Percentiles rank a stretch among this genome's conserved stretches.
Evolutionary conservation across 2,888 invertebrate genomes (phyloP).

Genomic region (Drosophila heteroneura): DNA sequence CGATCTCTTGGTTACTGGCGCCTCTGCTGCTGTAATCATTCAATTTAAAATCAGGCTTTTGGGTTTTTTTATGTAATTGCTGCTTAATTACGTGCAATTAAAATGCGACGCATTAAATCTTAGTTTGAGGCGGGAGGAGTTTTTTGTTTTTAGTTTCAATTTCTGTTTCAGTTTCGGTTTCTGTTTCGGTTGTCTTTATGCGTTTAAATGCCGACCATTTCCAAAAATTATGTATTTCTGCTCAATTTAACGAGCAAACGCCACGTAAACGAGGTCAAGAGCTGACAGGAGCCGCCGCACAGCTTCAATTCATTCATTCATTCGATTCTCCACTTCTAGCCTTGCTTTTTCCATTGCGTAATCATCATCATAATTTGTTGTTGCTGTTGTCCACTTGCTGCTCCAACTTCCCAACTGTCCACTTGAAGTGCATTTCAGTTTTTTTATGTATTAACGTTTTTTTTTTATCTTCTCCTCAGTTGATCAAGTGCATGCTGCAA

Average conservation of each 20-base stretch:
- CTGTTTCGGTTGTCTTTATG: slow-evolving; percentile 7
- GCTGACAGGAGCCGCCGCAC: slow-evolving; percentile 53
- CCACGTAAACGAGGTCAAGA: slow-evolving; percentile 65
- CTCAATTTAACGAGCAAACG: slow-evolving; percentile 33
- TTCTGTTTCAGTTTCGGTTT: slow-evolving; percentile 5
- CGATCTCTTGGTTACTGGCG: slow-evolving; percentile 8
- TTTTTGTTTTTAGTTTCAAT: slow-evolving; percentile 4
- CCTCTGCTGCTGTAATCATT: slow-evolving; percentile 72
- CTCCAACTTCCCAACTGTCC: slow-evolving; percentile 57
- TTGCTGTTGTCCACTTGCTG: slow-evolving; percentile 62
- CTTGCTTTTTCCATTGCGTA: slow-evolving; percentile 62
- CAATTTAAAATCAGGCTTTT: slow-evolving; percentile 70
- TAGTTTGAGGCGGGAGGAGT: slow-evolving; percentile 38
- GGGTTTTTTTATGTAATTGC: slow-evolving; percentile 74
- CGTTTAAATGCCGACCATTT: slow-evolving; percentile 11
- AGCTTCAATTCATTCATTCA: slow-evolving; percentile 43
- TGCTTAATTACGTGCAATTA: slow-evolving; percentile 72
- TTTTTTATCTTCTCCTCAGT: slow-evolving; percentile 33
- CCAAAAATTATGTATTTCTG: slow-evolving; percentile 39
- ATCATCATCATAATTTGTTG: slow-evolving; percentile 52
- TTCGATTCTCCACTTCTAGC: slow-evolving; percentile 35
- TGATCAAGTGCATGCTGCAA: slow-evolving; percentile 71
- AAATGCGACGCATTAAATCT: slow-evolving; percentile 67
- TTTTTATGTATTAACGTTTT: neutral
- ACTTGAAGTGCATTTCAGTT: slow-evolving; percentile 70